Percentiles rank a stretch among this genome's conserved stretches.
Conservation (phyloP, 2,888 invertebrate genomes). For the Ophioninae sp. region DNA sequence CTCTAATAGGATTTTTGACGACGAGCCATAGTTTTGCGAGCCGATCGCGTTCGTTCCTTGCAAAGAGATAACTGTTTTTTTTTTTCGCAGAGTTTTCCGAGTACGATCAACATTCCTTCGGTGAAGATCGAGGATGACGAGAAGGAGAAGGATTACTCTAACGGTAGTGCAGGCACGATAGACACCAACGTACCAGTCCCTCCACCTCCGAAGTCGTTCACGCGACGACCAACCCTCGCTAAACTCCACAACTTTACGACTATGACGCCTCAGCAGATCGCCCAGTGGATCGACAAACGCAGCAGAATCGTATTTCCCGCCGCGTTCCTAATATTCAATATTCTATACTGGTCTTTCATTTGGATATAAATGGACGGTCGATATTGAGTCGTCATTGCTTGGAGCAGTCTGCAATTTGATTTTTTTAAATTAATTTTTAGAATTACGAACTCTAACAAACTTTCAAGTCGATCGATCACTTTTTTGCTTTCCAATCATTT, state of each 20-base stretch:
- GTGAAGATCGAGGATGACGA: conserved; percentile 87
- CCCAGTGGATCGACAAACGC: conserved; percentile 92
- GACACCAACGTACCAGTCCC: conserved; percentile 70
- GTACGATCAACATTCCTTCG: conserved; percentile 85
- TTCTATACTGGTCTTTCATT: conserved; percentile 90
- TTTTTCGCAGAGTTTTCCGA: conserved; percentile 85
- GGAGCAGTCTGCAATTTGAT: neutral
- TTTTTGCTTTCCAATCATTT: neutral
- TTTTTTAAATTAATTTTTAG: conserved; percentile 10
- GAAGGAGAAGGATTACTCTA: conserved; percentile 80
- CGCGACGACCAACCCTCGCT: conserved; percentile 76
- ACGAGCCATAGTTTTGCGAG: neutral
- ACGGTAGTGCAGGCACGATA: conserved; percentile 75
- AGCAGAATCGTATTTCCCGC: conserved; percentile 90
- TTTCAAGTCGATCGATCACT: neutral
- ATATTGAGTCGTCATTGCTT: neutral
- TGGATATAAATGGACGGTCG: conserved; percentile 77
- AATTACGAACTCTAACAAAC: neutral
- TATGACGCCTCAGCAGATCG: conserved; percentile 94
- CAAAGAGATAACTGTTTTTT: neutral
- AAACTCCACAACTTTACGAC: conserved; percentile 84
- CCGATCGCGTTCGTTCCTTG: neutral
- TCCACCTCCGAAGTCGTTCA: conserved; percentile 72
- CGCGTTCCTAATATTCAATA: conserved; percentile 90
- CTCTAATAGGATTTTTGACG: no score